Evolutionary conservation across 2,797 vertebrate genomes (phyloP), one percentile per base, ranked within the genome.

Genomic region (Martes flavigula): DNA sequence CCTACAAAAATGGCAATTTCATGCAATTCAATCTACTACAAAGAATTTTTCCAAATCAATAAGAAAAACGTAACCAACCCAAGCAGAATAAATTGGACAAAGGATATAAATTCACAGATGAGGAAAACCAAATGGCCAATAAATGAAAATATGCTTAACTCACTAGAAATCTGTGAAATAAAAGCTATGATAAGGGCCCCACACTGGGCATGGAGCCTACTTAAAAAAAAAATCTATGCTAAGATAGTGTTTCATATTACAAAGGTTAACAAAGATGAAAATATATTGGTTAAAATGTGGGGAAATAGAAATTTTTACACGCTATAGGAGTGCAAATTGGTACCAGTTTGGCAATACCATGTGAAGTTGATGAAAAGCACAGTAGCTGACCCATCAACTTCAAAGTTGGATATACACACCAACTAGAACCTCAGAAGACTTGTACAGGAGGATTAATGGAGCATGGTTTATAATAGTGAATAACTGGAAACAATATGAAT

Each of bases 11-110:
- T 56, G 73, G 46, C 38, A 82, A 56, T 58, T 73, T 87, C 75
- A 68, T 94, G 83, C 66, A 40, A 90, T 56, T 95, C 32, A 56
- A 92, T 13, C 56, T 79, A 89, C 68, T 48, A 51, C 32, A 78
- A 56, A 83, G 38, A 96, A 46, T 77, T 84, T 75, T 93, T 94
- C 56, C 38, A 83, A 90, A 96, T 83, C 48, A 87, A 48, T 77
- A 90, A 81, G 30, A 64, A 83, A 97, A 87, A 84, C 62, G 78
- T 66, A 79, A 92, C 35, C 15, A 96, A 93, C 7, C 38, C 21
- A 90, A 94, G 56, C 77, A 30, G 2, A 93, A 81, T 66, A 66
- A 88, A 87, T 78, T 54, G 27, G 51, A 90, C 35, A 64, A 92
- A 92, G 18, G 18, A 73, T 81, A 60, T 58, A 15, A 92, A 96